These are phyloP conservation scores for Pammene aurita DNA, from an alignment of 2,888 invertebrate genomes.

Conservation along the genomic window DNA sequence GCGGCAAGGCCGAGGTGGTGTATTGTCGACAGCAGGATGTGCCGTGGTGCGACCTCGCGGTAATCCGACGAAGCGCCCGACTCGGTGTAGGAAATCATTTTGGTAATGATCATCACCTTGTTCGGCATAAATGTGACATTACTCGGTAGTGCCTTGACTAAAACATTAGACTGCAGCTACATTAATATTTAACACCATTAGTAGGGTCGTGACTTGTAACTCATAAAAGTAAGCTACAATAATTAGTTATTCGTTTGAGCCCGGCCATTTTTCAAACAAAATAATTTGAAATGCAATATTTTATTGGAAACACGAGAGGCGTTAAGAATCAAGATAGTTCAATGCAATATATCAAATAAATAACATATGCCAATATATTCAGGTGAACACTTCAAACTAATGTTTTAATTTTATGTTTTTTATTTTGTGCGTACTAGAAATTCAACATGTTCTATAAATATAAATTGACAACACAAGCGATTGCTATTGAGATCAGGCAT, in stretches of 20 bases:
- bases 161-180: slow-evolving; percentile 43
- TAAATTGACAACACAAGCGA: slow-evolving; percentile 4
- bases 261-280: not conserved
- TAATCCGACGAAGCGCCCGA: slow-evolving; percentile 61
- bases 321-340: not conserved
- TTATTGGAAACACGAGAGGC: too few species aligned
- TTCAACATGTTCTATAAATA: slow-evolving; percentile 4
- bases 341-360: slow-evolving; percentile 3
- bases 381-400: not conserved
- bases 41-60: slow-evolving; percentile 61
- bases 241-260: slow-evolving; percentile 1
- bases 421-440: not conserved
- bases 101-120: slow-evolving; percentile 62
- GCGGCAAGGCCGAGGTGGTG: slow-evolving; percentile 57
- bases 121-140: slow-evolving; percentile 53
- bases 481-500: slow-evolving; percentile 1
- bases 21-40: slow-evolving; percentile 72
- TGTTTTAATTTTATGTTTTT: not conserved
- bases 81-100: slow-evolving; percentile 63
- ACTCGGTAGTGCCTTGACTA: slow-evolving; percentile 47
- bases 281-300: not conserved
- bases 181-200: slow-evolving; percentile 13
- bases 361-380: not conserved
- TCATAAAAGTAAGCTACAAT: slow-evolving; percentile 6
- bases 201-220: slow-evolving; percentile 23